A percentile compares a stretch with the other conserved stretches of the same genome.
Evolutionary conservation across 2,113 vertebrate species (phyloP).

Genomic region (Bagarius yarrelli): DNA sequence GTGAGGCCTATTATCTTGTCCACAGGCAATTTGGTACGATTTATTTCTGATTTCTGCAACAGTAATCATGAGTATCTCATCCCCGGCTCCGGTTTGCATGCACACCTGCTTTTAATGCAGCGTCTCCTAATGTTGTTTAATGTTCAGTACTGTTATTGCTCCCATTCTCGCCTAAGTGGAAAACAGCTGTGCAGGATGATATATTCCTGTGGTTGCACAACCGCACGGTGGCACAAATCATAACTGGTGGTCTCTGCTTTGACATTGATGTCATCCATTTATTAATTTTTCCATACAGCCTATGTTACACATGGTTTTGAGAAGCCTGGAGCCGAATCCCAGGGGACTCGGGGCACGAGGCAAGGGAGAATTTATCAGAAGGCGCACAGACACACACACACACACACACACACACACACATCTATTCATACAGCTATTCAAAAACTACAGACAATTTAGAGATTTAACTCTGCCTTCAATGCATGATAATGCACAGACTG

Average conservation of each 20-base stretch:
- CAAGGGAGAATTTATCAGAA: too few species aligned
- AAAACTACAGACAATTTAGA: too few species aligned
- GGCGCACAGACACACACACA: too few species aligned
- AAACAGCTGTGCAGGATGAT: conserved; percentile 43
- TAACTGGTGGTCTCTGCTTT: conserved; percentile 7
- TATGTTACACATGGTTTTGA: too few species aligned
- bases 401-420: too few species aligned
- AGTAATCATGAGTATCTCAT: conserved; percentile 11
- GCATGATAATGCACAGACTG: too few species aligned
- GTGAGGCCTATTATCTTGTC: neutral
- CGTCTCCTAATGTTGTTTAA: conserved; percentile 34
- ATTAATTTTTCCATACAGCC: too few species aligned
- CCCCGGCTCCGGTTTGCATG: conserved; percentile 15
- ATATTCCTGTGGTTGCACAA: conserved; percentile 32
- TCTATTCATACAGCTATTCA: too few species aligned
- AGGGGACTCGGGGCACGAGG: too few species aligned
- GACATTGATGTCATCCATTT: neutral
- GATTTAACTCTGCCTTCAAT: too few species aligned
- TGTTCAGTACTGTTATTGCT: conserved; percentile 36
- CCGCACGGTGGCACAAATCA: conserved; percentile 2
- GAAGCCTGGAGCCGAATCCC: too few species aligned
- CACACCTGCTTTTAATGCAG: conserved; percentile 19
- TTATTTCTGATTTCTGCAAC: conserved; percentile 14
- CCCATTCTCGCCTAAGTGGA: conserved; percentile 35
- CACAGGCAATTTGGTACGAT: neutral